phyloP scores from a whole-genome alignment of 2,797 vertebrate genomes.

The Takifugu ocellatus region DNA sequence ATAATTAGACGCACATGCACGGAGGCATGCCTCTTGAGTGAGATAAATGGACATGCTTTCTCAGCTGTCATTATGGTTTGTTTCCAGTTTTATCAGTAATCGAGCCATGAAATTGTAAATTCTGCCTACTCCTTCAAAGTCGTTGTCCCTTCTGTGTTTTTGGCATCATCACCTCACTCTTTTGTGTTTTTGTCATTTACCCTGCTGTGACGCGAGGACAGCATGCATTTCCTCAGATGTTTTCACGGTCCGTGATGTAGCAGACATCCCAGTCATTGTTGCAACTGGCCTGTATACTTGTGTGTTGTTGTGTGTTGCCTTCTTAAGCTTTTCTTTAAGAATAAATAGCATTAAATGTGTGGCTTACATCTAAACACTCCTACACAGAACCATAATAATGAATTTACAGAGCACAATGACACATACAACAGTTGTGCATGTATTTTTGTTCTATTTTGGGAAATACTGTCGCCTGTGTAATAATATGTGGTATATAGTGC shows the following conservation, averaged over 20 bases:
- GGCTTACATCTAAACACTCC: slow-evolving; percentile 2
- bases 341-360: slow-evolving; percentile 8
- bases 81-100: slow-evolving; percentile 12
- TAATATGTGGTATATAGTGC: slow-evolving; percentile 18
- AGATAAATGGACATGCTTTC: slow-evolving; percentile 36
- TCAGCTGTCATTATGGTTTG: slow-evolving; percentile 11
- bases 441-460: background rate
- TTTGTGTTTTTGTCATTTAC: background rate
- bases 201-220: background rate
- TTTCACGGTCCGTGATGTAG: slow-evolving; percentile 7
- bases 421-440: background rate
- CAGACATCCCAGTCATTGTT: slow-evolving; percentile 19
- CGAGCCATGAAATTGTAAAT: slow-evolving; percentile 3
- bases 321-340: background rate
- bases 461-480: background rate
- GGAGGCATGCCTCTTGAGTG: slow-evolving; percentile 21
- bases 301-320: slow-evolving; percentile 10
- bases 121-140: background rate
- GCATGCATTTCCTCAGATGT: background rate
- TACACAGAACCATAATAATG: slow-evolving; percentile 7
- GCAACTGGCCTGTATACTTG: background rate
- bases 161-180: background rate
- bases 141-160: no score
- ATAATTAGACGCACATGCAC: slow-evolving; percentile 31
- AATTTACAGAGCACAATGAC: slow-evolving; percentile 3